A percentile compares a stretch with the other conserved stretches of the same genome.
These are phyloP conservation scores for Thryonomys swinderianus DNA, from an alignment of 2,113 vertebrate genomes.

Conservation along the genomic window DNA sequence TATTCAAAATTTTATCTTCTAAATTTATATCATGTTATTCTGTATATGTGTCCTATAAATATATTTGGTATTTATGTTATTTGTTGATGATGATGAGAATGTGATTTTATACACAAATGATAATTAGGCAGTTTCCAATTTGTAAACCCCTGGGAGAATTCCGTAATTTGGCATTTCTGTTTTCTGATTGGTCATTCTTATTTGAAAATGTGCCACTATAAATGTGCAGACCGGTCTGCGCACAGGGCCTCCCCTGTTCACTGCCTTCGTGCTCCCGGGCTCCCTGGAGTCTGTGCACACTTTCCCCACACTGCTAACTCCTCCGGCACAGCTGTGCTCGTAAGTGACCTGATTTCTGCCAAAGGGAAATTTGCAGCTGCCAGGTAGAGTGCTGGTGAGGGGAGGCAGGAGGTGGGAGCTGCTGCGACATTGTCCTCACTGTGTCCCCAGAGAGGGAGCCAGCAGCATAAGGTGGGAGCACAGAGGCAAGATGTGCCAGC, in stretches of 20 bases:
- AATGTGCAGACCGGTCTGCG: neutral
- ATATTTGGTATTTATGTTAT: constrained; percentile 62
- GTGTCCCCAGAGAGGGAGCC: neutral
- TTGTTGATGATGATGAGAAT: constrained; percentile 83
- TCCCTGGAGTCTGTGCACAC: neutral
- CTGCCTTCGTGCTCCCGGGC: too few relatives aligned
- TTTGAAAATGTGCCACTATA: neutral
- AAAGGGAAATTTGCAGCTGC: neutral
- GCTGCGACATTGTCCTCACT: fast-evolving
- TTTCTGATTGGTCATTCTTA: neutral
- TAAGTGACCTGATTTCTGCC: neutral
- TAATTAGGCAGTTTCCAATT: constrained; percentile 85
- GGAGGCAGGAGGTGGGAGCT: too few relatives aligned
- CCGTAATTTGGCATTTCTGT: constrained; percentile 48
- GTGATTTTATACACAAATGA: constrained; percentile 85
- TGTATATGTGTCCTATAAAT: constrained; percentile 70
- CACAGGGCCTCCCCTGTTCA: neutral
- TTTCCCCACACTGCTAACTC: neutral
- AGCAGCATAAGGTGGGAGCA: neutral
- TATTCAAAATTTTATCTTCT: constrained; percentile 62
- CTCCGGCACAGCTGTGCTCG: neutral
- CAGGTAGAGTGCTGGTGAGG: neutral
- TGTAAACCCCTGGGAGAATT: constrained; percentile 73
- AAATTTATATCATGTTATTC: constrained; percentile 77
- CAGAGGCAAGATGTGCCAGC: neutral